phyloP scores from a whole-genome alignment of 2,113 vertebrate genomes.

The Australoheros scitulus region DNA sequence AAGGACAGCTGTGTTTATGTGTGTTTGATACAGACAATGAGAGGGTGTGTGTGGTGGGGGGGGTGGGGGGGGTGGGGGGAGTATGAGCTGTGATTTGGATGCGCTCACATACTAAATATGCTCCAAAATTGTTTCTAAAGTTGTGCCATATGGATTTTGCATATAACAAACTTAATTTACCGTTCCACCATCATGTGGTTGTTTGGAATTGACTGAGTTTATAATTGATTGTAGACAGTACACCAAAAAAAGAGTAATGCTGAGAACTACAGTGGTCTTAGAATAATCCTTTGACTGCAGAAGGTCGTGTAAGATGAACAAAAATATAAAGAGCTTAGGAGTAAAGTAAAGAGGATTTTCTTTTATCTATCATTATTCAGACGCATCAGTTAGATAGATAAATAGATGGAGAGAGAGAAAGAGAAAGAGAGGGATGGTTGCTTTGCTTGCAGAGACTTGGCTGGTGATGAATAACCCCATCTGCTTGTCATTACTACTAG shows the following conservation, averaged over 20 bases:
- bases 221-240: neutral
- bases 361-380: conserved; percentile 45
- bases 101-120: neutral
- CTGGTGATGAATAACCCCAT: conserved; percentile 68
- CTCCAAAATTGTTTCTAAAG: conserved; percentile 38
- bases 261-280: neutral
- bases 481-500: conserved; percentile 58
- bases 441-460: conserved; percentile 58
- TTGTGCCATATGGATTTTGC: conserved; percentile 37
- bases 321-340: conserved; percentile 22
- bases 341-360: conserved; percentile 33
- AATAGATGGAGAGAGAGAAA: conserved; percentile 2
- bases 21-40: neutral
- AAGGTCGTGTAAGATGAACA: neutral
- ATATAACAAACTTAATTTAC: conserved; percentile 37
- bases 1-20: neutral
- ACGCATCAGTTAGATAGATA: conserved; percentile 47
- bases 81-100: conserved; percentile 5
- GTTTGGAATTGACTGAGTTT: neutral
- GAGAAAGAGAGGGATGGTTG: neutral
- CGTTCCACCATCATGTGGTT: conserved; percentile 2
- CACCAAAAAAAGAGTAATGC: neutral
- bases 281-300: neutral
- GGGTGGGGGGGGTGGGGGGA: too few species aligned
- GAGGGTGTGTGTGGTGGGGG: too few species aligned